phyloP scores from a whole-genome alignment of 1,140 invertebrate genomes.

The Drosophila kohkoa region DNA sequence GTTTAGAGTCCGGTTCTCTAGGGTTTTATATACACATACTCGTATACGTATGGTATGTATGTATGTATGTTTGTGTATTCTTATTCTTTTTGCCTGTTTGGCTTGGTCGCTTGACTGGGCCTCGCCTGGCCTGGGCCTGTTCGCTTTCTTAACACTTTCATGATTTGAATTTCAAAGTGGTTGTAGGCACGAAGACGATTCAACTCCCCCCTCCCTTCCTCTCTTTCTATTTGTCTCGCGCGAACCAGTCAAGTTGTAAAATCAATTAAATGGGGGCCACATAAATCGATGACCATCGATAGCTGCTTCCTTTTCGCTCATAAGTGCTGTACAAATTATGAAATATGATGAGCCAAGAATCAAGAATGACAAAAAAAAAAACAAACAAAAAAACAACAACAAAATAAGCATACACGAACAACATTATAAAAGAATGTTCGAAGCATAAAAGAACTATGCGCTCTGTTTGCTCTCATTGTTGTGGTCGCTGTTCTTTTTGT shows the following conservation, averaged over 20 bases:
- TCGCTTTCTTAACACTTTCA: constrained; percentile 77
- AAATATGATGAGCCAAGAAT: constrained; percentile 3
- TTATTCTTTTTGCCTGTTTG: constrained; percentile 12
- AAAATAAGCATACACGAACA: too few species aligned
- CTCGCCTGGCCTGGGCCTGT: constrained; percentile 15
- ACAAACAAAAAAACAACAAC: not conserved
- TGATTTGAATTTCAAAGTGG: constrained; percentile 70
- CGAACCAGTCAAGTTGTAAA: constrained; percentile 42
- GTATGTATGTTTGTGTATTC: not conserved
- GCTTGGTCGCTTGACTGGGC: not conserved
- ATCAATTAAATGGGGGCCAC: constrained; percentile 72
- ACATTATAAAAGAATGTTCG: not conserved
- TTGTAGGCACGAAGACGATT: constrained; percentile 3
- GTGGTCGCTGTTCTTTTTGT: constrained; percentile 5
- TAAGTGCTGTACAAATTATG: constrained; percentile 61
- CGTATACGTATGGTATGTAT: not conserved
- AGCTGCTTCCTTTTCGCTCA: constrained; percentile 29
- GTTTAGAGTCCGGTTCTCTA: constrained; percentile 63
- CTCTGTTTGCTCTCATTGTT: constrained; percentile 60
- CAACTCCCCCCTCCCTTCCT: not conserved
- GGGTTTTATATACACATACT: constrained; percentile 17
- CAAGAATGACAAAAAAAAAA: constrained; percentile 9
- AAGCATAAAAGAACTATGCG: constrained; percentile 39
- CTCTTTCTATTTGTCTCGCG: too few species aligned
- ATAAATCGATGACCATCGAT: constrained; percentile 45